Conservation (phyloP, 2,113 vertebrate genomes). For the Heloderma charlesbogerti region DNA sequence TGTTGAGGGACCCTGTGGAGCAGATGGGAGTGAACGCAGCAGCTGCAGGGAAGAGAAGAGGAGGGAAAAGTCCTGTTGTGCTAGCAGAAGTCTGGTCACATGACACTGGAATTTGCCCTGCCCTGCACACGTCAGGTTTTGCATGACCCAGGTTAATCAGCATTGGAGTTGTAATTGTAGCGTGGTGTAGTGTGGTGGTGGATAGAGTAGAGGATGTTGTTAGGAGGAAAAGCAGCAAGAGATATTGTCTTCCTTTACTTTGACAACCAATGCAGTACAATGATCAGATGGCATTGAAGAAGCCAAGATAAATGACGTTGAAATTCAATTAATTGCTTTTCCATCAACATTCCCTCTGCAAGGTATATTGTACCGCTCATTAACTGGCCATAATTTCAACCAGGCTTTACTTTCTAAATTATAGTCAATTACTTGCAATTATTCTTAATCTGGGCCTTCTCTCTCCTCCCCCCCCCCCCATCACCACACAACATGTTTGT, state of each 20-base stretch:
- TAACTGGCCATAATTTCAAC: constrained; percentile 49
- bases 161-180: background rate
- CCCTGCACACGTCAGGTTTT: background rate
- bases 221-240: background rate
- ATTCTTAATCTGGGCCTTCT: constrained; percentile 51
- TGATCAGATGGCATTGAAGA: constrained; percentile 29
- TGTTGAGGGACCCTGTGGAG: too few species aligned
- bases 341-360: background rate
- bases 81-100: background rate
- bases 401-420: constrained; percentile 58
- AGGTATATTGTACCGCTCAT: background rate
- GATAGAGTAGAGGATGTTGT: background rate
- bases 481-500: constrained; percentile 39
- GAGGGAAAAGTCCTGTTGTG: too few species aligned
- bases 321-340: constrained; percentile 56
- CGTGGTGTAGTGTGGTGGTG: background rate
- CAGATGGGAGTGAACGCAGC: too few species aligned
- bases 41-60: background rate
- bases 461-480: background rate
- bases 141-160: background rate
- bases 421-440: constrained; percentile 57
- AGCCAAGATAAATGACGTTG: constrained; percentile 49
- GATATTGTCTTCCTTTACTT: constrained; percentile 20
- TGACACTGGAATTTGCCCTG: background rate
- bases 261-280: background rate